These are phyloP conservation scores for Scylla paramamosain DNA, from an alignment of 1,140 invertebrate genomes.

Conservation along the genomic window DNA sequence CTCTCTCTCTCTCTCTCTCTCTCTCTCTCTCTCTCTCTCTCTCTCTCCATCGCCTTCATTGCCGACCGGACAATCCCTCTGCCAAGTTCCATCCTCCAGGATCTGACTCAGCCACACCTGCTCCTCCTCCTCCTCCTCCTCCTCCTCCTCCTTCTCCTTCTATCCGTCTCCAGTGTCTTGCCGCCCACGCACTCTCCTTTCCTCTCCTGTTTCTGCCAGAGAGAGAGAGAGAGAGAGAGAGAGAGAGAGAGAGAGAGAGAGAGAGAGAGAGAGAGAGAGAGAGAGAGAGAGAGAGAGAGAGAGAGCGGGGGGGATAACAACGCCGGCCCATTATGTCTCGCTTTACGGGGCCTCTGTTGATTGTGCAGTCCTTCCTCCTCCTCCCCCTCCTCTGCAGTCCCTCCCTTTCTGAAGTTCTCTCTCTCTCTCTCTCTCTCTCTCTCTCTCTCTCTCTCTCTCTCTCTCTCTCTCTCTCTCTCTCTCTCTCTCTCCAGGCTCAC, in stretches of 20 bases:
- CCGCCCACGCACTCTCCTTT: background rate
- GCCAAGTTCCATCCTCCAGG: background rate
- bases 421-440: too few species aligned
- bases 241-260: constrained; percentile 3
- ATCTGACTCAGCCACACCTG: background rate
- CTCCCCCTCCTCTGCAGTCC: too few species aligned
- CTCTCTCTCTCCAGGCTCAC: background rate
- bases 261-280: background rate
- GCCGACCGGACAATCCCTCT: background rate
- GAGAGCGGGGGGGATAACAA: background rate
- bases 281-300: background rate
- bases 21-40: background rate
- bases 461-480: background rate
- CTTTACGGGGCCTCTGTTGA: background rate
- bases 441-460: too few species aligned
- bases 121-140: background rate
- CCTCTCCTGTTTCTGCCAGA: background rate
- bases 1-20: background rate
- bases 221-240: constrained; percentile 5
- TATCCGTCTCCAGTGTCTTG: background rate
- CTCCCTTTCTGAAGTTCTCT: background rate
- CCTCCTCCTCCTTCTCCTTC: background rate
- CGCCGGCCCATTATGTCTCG: background rate
- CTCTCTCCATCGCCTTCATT: background rate
- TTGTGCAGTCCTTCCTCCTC: background rate